phyloP scores from a whole-genome alignment of 1,140 invertebrate genomes.

The Archivesica marissinica region DNA sequence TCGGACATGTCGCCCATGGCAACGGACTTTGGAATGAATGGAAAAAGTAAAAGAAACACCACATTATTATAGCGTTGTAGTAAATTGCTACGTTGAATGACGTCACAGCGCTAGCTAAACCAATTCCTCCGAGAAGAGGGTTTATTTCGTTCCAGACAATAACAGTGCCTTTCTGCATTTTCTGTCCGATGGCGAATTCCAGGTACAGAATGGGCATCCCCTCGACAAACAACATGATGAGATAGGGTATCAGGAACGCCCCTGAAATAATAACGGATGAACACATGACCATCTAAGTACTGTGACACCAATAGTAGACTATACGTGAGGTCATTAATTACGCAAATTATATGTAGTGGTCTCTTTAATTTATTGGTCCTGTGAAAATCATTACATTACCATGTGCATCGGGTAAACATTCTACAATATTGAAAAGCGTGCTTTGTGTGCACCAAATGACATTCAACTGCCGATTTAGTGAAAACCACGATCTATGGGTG shows the following conservation, averaged over 20 bases:
- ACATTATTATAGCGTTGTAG: constrained; percentile 98
- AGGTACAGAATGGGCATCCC: constrained; percentile 79
- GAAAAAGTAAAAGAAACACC: constrained; percentile 96
- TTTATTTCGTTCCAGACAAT: constrained; percentile 77
- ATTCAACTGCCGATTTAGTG: too few relatives aligned
- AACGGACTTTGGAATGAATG: constrained; percentile 86
- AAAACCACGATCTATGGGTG: too few relatives aligned
- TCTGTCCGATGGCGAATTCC: constrained; percentile 79
- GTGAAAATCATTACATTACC: too few relatives aligned
- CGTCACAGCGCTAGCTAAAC: constrained; percentile 97
- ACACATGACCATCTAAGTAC: too few relatives aligned
- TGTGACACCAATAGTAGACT: too few relatives aligned
- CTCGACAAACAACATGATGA: constrained; percentile 79
- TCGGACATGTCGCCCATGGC: constrained; percentile 95
- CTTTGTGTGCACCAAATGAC: too few relatives aligned
- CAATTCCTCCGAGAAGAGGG: constrained; percentile 88
- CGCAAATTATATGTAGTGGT: too few relatives aligned
- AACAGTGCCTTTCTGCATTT: constrained; percentile 72
- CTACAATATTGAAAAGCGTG: too few relatives aligned
- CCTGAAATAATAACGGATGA: constrained; percentile 69
- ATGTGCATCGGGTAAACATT: too few relatives aligned
- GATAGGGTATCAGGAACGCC: constrained; percentile 80
- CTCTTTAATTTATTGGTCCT: too few relatives aligned
- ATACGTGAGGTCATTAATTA: too few relatives aligned
- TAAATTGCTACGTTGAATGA: constrained; percentile 99